phyloP scores from a whole-genome alignment of 2,888 invertebrate genomes.

The Erannis defoliaria region DNA sequence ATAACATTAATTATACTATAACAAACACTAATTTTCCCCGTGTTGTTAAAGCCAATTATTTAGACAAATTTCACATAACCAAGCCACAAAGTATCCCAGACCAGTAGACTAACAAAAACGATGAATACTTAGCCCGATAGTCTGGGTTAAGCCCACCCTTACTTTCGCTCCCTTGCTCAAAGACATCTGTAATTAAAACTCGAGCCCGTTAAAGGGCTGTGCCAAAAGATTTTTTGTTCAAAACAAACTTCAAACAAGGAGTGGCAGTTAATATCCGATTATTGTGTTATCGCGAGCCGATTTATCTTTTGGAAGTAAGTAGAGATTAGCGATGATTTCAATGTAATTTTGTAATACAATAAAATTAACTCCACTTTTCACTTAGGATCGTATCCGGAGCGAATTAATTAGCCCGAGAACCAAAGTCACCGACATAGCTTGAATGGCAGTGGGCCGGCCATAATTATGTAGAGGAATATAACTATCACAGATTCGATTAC shows the following conservation, averaged over 20 bases:
- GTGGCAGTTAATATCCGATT: slow-evolving; percentile 39
- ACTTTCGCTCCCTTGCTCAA: slow-evolving; percentile 46
- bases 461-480: too few species aligned
- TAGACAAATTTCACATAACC: slow-evolving; percentile 2
- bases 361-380: too few species aligned
- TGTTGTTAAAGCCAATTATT: neutral
- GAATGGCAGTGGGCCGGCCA: too few species aligned
- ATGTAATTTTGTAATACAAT: too few species aligned
- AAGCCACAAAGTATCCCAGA: slow-evolving; percentile 3
- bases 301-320: slow-evolving; percentile 17
- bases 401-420: too few species aligned
- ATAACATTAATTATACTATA: too few species aligned
- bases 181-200: slow-evolving; percentile 68
- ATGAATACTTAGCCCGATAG: slow-evolving; percentile 28
- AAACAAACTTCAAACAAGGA: slow-evolving; percentile 42
- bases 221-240: slow-evolving; percentile 53
- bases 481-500: too few species aligned
- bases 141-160: slow-evolving; percentile 23
- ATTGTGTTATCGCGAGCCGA: slow-evolving; percentile 30
- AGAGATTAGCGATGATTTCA: slow-evolving; percentile 3
- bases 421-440: too few species aligned
- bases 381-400: too few species aligned
- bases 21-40: too few species aligned
- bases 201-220: slow-evolving; percentile 47
- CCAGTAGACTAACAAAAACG: slow-evolving; percentile 25